phyloP scores from a whole-genome alignment of 2,888 invertebrate species.

The Troides aeacus region DNA sequence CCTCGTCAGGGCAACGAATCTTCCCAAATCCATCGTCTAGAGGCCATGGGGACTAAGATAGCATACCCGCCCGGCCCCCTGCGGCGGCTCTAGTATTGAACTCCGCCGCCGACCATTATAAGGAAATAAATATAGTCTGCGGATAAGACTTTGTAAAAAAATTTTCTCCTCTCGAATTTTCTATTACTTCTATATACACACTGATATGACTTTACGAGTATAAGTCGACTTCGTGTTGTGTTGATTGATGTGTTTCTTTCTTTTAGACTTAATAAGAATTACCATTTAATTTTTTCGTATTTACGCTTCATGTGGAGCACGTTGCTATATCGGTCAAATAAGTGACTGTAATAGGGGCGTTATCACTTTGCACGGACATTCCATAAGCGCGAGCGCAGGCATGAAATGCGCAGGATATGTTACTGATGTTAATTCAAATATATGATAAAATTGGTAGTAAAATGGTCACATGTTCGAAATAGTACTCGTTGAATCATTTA shows the following conservation, averaged over 20 bases:
- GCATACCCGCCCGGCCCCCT: too few relatives aligned
- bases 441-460: conserved; percentile 2
- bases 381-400: conserved; percentile 16
- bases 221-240: too few relatives aligned
- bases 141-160: too few relatives aligned
- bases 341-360: conserved; percentile 56
- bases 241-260: not conserved
- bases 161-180: too few relatives aligned
- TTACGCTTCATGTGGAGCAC: not conserved
- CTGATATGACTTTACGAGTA: too few relatives aligned
- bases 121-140: too few relatives aligned
- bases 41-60: too few relatives aligned
- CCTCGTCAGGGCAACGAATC: too few relatives aligned
- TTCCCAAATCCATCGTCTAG: too few relatives aligned
- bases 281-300: not conserved
- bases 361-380: conserved; percentile 43
- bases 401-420: not conserved
- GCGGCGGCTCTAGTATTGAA: too few relatives aligned
- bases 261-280: not conserved
- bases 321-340: conserved; percentile 52
- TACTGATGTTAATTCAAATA: conserved; percentile 19
- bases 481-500: not conserved
- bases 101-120: too few relatives aligned
- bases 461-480: not conserved
- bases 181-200: too few relatives aligned